Evolutionary conservation across 2,888 invertebrate genomes (phyloP).

Genomic region (Amorpha juglandis): DNA sequence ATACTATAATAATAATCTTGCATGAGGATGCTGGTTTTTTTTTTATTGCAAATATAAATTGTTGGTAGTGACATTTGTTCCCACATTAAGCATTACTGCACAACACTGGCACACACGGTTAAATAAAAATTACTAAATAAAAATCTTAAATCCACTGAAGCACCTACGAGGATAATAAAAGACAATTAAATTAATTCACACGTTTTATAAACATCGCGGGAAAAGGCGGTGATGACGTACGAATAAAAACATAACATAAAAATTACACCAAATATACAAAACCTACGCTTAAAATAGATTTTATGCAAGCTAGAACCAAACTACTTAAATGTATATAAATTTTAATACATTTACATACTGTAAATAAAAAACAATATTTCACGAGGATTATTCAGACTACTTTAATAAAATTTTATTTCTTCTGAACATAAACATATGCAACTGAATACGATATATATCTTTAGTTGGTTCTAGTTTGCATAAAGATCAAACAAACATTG

Average conservation of each 20-base stretch:
- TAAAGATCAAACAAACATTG: conserved; percentile 23
- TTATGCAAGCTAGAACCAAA: conserved; percentile 2
- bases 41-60: no score
- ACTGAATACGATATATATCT: background rate
- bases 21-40: no score
- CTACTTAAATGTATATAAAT: background rate
- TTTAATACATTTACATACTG: background rate
- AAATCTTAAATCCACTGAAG: conserved; percentile 3
- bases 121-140: conserved; percentile 15
- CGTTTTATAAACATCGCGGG: conserved; percentile 14
- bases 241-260: conserved; percentile 36
- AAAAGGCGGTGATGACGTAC: conserved; percentile 8
- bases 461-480: background rate
- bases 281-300: conserved; percentile 45
- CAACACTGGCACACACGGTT: conserved; percentile 1
- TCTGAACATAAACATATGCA: background rate
- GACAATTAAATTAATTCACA: conserved; percentile 15
- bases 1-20: no score
- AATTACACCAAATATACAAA: conserved; percentile 51
- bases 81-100: background rate
- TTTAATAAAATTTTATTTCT: no score
- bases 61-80: no score
- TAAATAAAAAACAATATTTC: background rate
- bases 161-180: conserved; percentile 18
- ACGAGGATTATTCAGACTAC: no score